Evolutionary conservation across 2,888 invertebrate species (phyloP).

Genomic region (Ophion slaviceki): DNA sequence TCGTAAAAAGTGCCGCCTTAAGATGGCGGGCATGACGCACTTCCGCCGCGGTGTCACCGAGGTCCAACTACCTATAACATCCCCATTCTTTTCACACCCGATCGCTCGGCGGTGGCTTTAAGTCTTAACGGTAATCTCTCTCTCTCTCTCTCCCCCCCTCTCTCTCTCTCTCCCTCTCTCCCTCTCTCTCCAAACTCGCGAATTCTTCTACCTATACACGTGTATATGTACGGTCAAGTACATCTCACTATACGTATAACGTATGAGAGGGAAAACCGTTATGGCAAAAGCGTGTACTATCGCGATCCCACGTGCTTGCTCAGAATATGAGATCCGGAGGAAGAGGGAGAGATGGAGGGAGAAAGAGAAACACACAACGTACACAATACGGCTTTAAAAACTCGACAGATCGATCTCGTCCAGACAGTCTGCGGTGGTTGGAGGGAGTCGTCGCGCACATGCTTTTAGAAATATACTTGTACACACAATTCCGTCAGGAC

Average conservation of each 20-base stretch:
- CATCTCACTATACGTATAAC: not conserved
- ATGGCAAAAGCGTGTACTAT: slow-evolving; percentile 29
- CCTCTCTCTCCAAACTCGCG: not conserved
- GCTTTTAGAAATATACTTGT: slow-evolving; percentile 18
- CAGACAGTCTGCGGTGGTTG: slow-evolving; percentile 52
- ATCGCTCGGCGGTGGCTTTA: not conserved
- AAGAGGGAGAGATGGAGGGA: slow-evolving; percentile 5
- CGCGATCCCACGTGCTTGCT: slow-evolving; percentile 45
- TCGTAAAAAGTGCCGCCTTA: no score
- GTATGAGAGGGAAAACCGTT: slow-evolving; percentile 27
- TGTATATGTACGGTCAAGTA: not conserved
- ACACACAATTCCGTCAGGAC: no score
- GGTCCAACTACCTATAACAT: no score
- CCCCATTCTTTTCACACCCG: no score
- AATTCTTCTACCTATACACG: slow-evolving; percentile 21
- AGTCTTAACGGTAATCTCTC: slow-evolving; percentile 26
- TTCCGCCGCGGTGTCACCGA: no score
- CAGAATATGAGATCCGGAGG: slow-evolving; percentile 3
- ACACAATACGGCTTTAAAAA: slow-evolving; percentile 20
- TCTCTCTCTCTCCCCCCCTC: slow-evolving; percentile 15
- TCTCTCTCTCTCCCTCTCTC: not conserved
- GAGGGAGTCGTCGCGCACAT: slow-evolving; percentile 54
- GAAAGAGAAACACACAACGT: not conserved
- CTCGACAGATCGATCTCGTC: slow-evolving; percentile 57
- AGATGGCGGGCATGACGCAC: no score